Base-by-base conservation (phyloP, 2,113 vertebrate species). In the Anoura caudifer region DNA sequence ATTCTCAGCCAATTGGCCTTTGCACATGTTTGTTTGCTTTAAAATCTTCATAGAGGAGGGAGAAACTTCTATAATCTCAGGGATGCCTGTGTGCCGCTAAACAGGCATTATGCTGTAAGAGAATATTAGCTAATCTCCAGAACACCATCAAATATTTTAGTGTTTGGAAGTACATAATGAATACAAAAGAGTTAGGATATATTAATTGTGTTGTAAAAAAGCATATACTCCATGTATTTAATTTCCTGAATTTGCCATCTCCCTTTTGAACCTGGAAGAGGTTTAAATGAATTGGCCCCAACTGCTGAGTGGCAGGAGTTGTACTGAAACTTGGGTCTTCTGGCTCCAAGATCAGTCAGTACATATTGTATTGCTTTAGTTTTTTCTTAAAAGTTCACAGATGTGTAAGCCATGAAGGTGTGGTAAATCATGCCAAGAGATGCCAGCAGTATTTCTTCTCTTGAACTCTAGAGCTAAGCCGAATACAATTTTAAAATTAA, bases 401-500 rank as follows among this genome's bases (percentile, higher is more conserved):
- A 38, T 38, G 24, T 22, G 3, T 43, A n/a, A 67, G 38, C 70
- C 76, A n/a, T 12, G 45, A 28, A 19, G 36, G 3, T 79, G 86
- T 79, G 90, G 8, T 73, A 67, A 95, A 67, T 87, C 90, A 83
- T 0, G 0, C 24, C 50, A 63, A 72, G 81, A 59, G 81, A 79
- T 31, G 69, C 47, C 82, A 67, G 70, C 63, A 73, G n/a, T 47
- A 95, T 93, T 97, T 91, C 81, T 65, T 87, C 59, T 90, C 85
- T 43, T 83, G 73, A 47, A n/a, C 52, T 73, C 86, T 8, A 12
- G 54, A 79, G 67, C 43, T 92, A 59, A 93, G 38, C 22, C n/a
- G 63, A 93, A 61, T 61, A 65, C 73, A 45, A 33, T 87, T 90
- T 95, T 73, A 59, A 73, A 80, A 80, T 97, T 65, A 87, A 95